Evolutionary conservation across 2,797 vertebrate species (phyloP).

Genomic region (Crax fasciolata): DNA sequence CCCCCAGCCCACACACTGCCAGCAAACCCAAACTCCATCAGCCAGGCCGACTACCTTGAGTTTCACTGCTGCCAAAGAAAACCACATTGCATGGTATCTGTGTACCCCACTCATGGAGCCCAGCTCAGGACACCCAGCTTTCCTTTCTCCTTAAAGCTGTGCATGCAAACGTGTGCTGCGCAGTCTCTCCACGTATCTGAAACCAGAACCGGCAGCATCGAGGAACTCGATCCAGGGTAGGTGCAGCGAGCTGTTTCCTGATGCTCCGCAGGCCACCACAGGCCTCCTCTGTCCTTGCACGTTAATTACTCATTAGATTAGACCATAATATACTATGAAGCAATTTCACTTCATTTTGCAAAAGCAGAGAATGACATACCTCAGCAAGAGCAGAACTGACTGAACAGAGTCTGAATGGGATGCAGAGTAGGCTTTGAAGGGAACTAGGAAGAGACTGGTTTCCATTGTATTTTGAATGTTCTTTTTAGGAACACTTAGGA

Average conservation of each 20-base stretch:
- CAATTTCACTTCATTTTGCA: conserved; percentile 14
- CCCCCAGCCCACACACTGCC: background rate
- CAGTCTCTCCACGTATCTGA: background rate
- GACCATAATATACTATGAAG: background rate
- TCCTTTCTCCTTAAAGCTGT: background rate
- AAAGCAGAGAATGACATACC: background rate
- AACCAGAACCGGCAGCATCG: background rate
- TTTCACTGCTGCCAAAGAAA: background rate
- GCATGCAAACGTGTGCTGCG: rapidly evolving
- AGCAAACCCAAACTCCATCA: background rate
- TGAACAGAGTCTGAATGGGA: background rate
- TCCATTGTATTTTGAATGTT: background rate
- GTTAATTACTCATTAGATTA: background rate
- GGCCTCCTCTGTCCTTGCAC: background rate
- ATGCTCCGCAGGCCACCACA: background rate
- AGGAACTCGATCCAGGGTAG: background rate
- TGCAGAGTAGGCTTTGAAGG: background rate
- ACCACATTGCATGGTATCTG: background rate
- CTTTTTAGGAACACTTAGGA: background rate
- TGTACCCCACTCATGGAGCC: background rate
- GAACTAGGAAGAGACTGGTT: background rate
- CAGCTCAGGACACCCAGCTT: background rate
- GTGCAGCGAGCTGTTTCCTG: background rate
- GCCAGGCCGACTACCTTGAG: background rate
- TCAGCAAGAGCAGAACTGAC: background rate